Conservation (phyloP, 2,797 vertebrate species). For the Urosaurus nigricauda region DNA sequence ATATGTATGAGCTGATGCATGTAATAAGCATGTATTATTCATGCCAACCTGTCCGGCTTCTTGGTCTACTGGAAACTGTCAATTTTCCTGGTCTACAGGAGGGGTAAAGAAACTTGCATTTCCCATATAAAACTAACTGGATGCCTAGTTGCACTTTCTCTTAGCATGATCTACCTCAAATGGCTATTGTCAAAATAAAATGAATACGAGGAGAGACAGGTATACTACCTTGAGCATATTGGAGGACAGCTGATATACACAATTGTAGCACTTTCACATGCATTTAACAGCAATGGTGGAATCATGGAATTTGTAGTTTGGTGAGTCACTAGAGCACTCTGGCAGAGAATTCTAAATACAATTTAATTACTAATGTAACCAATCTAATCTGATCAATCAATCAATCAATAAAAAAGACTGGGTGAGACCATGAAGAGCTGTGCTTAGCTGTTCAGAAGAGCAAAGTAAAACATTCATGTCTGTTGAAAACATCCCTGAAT, state of each 20-base stretch:
- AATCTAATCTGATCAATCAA: too few relatives aligned
- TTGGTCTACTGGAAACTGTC: too few relatives aligned
- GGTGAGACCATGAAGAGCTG: background rate
- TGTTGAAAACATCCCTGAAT: background rate
- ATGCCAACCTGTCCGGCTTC: background rate
- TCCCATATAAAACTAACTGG: too few relatives aligned
- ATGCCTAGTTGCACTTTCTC: background rate
- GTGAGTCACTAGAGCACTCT: background rate
- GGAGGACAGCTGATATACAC: background rate
- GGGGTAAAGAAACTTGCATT: too few relatives aligned
- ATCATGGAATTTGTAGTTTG: background rate
- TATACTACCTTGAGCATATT: background rate
- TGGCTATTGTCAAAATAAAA: background rate
- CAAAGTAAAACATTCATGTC: background rate
- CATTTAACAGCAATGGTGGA: too few relatives aligned
- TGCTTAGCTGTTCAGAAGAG: background rate
- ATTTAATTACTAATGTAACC: too few relatives aligned
- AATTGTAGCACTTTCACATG: too few relatives aligned
- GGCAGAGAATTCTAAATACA: too few relatives aligned
- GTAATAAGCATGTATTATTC: background rate
- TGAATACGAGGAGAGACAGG: background rate
- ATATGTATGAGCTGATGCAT: background rate
- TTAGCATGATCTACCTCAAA: background rate
- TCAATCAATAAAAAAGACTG: background rate
- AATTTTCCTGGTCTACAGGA: too few relatives aligned